phyloP scores from a whole-genome alignment of 2,113 vertebrate genomes.

The Lutjanus erythropterus region DNA sequence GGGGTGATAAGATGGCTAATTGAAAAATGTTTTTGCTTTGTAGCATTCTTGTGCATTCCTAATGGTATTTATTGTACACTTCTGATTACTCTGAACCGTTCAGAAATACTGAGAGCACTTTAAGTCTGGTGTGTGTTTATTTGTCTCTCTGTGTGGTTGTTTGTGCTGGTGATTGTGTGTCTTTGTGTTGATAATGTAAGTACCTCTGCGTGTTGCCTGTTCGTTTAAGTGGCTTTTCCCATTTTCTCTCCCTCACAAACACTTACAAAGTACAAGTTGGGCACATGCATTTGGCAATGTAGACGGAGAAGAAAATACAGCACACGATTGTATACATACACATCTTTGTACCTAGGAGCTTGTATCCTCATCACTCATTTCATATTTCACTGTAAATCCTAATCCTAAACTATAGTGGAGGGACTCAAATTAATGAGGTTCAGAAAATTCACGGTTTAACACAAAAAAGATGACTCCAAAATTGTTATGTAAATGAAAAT shows the following conservation, averaged over 20 bases:
- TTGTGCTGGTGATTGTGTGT: background rate
- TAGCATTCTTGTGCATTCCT: slow-evolving; percentile 19
- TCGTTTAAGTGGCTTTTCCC: slow-evolving; percentile 27
- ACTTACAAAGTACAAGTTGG: background rate
- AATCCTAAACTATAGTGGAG: background rate
- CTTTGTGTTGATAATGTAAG: slow-evolving; percentile 18
- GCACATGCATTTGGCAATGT: background rate
- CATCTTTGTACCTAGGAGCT: background rate
- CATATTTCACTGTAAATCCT: slow-evolving; percentile 8
- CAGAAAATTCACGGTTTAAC: slow-evolving; percentile 5
- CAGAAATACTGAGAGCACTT: slow-evolving; percentile 11
- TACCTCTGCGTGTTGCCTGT: slow-evolving; percentile 4
- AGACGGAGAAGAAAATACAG: background rate
- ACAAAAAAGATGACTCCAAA: slow-evolving; percentile 2
- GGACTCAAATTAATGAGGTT: slow-evolving; percentile 5
- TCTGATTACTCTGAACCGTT: slow-evolving; percentile 38
- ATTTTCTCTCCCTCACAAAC: slow-evolving; percentile 1
- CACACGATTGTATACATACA: background rate
- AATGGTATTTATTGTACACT: slow-evolving; percentile 34
- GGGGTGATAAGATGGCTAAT: slow-evolving; percentile 51
- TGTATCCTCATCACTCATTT: slow-evolving; percentile 4
- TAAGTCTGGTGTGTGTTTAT: background rate
- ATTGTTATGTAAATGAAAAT: slow-evolving; percentile 38
- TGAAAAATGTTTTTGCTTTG: slow-evolving; percentile 52
- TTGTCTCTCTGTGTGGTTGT: background rate